These are phyloP conservation scores for western clawed frog (Xenopus tropicalis) DNA, from an alignment of 2,113 vertebrate genomes.

Conservation along the genomic window DNA sequence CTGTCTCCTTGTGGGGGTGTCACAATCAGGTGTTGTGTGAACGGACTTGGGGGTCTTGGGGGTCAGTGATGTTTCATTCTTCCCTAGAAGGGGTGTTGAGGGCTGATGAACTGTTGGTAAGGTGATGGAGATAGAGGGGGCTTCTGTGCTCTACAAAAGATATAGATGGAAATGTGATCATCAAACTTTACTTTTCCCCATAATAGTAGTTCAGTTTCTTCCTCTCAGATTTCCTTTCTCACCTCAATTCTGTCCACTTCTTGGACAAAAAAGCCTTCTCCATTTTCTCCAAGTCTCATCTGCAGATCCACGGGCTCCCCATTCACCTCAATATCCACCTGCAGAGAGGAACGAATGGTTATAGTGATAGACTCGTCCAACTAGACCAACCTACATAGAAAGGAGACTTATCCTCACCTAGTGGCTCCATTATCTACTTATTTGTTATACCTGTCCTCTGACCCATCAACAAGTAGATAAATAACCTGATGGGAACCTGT, in stretches of 20 bases:
- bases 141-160: background rate
- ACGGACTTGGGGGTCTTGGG: slow-evolving; percentile 29
- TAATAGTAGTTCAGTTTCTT: slow-evolving; percentile 46
- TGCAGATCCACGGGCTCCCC: slow-evolving; percentile 84
- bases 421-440: background rate
- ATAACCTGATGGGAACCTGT: no score
- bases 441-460: no score
- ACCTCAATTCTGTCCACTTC: slow-evolving; percentile 77
- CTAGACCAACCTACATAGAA: background rate
- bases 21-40: slow-evolving; percentile 49
- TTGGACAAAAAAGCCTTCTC: slow-evolving; percentile 92
- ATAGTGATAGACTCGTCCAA: background rate
- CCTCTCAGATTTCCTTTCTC: slow-evolving; percentile 43
- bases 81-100: no score
- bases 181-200: no score
- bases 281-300: slow-evolving; percentile 93
- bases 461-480: no score
- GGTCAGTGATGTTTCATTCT: slow-evolving; percentile 16
- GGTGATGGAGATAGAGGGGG: no score
- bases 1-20: slow-evolving; percentile 59
- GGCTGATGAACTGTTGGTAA: no score
- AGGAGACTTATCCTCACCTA: fast-evolving
- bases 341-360: background rate
- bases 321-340: slow-evolving; percentile 96
- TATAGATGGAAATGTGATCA: no score